Base-by-base conservation (phyloP, 1,140 invertebrate genomes). In the Xylocopa sonorina region DNA sequence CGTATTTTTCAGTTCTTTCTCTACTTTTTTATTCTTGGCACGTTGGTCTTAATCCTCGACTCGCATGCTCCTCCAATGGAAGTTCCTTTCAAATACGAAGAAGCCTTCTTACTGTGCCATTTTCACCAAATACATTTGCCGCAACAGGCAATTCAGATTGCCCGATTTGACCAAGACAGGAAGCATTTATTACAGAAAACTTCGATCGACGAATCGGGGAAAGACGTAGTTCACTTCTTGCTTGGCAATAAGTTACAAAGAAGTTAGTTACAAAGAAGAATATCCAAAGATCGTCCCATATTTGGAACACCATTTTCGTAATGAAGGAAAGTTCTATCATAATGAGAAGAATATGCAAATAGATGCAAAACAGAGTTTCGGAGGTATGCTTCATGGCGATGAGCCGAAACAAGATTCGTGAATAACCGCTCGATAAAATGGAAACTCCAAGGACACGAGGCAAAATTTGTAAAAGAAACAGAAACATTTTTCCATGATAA, bases 101-200 rank as follows among this genome's bases (percentile, higher is more conserved):
- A 84, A 10, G 21, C 27, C 48, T n/a, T 57, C 38, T 9, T 10
- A 3, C 34, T 53, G 38, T 84, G 72, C 24, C 60, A 62, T 66
- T 72, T 63, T 18, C 60, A 82, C 46, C 87, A 88, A 71, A 57
- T 80, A 18, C 83, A 88, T 64, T 58, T 82, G 24, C 87, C 87
- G 9, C 38, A n/a, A 32, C 48, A 68, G 9, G 72, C 83, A 38
- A 71, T 43, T 5, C 66, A 81, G 16, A 55, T 66, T n/a, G 63
- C 60, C 29, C 50, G 57, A 27, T 41, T 53, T 27, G 18, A 12
- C 24, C 67, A 43, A 4, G 27, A 3, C 14, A 29, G 29, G 24
- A 55, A 27, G 38, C 29, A 41, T 29, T n/a, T 53, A 1, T 55
- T 21, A 7, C 27, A 21, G 29, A 24, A 10, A 60, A 10, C 38